Percentiles rank a stretch among this genome's conserved stretches.
Evolutionary conservation across 2,797 vertebrate species (phyloP).

Genomic region (Netta rufina): DNA sequence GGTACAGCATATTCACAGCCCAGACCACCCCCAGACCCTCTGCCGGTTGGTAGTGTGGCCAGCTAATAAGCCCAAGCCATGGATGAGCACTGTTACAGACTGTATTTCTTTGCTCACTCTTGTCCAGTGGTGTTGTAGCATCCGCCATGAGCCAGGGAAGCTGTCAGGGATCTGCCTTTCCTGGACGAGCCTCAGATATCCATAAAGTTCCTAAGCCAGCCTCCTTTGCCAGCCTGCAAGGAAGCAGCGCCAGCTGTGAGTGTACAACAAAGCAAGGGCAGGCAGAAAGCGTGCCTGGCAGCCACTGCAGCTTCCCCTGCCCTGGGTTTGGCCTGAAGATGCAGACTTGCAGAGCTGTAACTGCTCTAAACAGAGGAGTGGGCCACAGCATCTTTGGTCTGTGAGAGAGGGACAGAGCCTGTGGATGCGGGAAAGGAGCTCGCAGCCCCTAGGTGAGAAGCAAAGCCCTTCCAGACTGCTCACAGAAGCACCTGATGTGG

Average conservation of each 20-base stretch:
- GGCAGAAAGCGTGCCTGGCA: background rate
- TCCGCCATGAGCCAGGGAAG: background rate
- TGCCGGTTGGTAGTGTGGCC: too few relatives aligned
- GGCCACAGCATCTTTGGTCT: background rate
- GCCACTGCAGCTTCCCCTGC: background rate
- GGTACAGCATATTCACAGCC: background rate
- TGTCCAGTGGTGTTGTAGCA: background rate
- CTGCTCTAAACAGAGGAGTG: background rate
- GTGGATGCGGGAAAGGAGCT: background rate
- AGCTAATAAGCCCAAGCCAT: background rate
- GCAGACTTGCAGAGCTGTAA: background rate
- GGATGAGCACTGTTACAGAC: background rate
- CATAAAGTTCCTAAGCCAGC: rapidly evolving
- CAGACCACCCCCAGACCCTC: background rate
- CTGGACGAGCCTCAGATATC: background rate
- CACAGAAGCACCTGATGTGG: background rate
- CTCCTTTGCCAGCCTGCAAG: background rate
- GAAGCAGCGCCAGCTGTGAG: background rate
- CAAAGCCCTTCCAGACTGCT: background rate
- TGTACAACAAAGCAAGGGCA: background rate
- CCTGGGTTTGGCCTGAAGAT: background rate
- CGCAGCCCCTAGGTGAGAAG: background rate
- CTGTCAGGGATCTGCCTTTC: background rate
- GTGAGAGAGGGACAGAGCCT: background rate
- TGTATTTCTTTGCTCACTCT: background rate